These are phyloP conservation scores for Cydia fagiglandana DNA, from an alignment of 1,140 invertebrate species.

Conservation along the genomic window DNA sequence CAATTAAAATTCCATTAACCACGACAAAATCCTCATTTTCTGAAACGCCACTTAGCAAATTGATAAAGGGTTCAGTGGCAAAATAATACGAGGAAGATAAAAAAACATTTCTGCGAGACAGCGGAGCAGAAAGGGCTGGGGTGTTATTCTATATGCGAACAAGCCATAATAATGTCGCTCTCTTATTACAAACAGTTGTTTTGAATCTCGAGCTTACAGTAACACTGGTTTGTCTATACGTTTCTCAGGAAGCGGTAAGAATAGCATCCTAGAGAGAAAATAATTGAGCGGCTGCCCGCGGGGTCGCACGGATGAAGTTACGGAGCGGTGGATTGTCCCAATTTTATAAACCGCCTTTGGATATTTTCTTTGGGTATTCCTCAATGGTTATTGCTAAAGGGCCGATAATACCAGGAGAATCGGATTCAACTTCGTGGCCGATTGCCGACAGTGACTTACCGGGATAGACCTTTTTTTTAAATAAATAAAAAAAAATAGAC, in stretches of 20 bases:
- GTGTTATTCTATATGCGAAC: neutral
- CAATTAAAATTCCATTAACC: conserved; percentile 14
- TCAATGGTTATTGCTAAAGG: conserved; percentile 26
- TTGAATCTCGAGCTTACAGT: neutral
- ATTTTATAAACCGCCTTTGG: conserved; percentile 23
- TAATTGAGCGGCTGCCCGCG: conserved; percentile 26
- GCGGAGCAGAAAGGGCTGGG: conserved; percentile 36
- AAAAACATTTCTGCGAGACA: conserved; percentile 37
- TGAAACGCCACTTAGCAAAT: conserved; percentile 38
- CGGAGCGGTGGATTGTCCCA: conserved; percentile 19
- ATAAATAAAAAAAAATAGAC: too few species aligned
- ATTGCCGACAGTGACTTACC: neutral
- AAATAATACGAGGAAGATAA: conserved; percentile 37
- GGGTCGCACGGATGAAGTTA: conserved; percentile 27
- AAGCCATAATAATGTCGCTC: neutral
- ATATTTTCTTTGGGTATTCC: conserved; percentile 14
- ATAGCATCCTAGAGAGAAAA: conserved; percentile 2
- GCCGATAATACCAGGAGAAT: neutral
- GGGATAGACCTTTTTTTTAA: neutral
- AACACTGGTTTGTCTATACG: neutral
- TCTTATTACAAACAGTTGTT: neutral
- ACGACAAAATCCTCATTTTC: conserved; percentile 6
- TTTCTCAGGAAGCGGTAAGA: neutral
- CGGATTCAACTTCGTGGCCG: neutral
- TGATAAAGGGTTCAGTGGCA: conserved; percentile 41